phyloP scores from a whole-genome alignment of 1,140 invertebrate species.

The Drosophila guanche region DNA sequence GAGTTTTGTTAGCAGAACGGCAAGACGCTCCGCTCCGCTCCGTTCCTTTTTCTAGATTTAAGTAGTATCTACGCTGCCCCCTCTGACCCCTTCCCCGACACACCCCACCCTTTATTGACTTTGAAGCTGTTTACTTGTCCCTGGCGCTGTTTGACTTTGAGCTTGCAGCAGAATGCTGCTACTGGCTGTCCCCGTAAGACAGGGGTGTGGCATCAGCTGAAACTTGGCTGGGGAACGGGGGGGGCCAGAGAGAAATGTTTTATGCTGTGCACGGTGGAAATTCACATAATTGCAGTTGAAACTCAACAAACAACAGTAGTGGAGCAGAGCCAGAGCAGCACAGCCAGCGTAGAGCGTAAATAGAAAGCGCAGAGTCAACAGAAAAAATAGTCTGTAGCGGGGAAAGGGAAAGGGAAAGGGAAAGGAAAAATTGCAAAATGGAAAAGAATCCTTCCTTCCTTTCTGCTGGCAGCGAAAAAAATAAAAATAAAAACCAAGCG shows the following conservation, averaged over 20 bases:
- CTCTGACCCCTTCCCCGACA: background rate
- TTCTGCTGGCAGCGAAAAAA: background rate
- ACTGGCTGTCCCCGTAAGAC: conserved; percentile 5
- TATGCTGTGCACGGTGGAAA: conserved; percentile 78
- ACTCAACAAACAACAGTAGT: conserved; percentile 73
- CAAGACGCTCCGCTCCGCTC: too few species aligned
- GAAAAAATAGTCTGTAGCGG: conserved; percentile 40
- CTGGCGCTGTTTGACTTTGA: conserved; percentile 57
- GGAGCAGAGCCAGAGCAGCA: too few species aligned
- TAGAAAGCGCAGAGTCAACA: conserved; percentile 80
- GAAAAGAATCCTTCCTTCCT: background rate
- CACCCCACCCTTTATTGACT: conserved; percentile 35
- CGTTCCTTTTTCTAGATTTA: background rate
- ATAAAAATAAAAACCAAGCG: conserved; percentile 10
- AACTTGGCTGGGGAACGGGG: conserved; percentile 1
- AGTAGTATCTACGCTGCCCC: conserved; percentile 2
- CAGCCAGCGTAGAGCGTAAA: conserved; percentile 53
- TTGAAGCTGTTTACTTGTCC: conserved; percentile 55
- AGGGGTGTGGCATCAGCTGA: conserved; percentile 14
- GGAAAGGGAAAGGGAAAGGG: conserved; percentile 8
- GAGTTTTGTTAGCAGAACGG: too few species aligned
- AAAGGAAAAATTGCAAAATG: conserved; percentile 2
- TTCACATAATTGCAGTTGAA: conserved; percentile 80
- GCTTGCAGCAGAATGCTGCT: conserved; percentile 51
- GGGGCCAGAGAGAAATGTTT: conserved; percentile 46